Conservation (phyloP, 2,888 invertebrate genomes). For the Galerucella calmariensis region DNA sequence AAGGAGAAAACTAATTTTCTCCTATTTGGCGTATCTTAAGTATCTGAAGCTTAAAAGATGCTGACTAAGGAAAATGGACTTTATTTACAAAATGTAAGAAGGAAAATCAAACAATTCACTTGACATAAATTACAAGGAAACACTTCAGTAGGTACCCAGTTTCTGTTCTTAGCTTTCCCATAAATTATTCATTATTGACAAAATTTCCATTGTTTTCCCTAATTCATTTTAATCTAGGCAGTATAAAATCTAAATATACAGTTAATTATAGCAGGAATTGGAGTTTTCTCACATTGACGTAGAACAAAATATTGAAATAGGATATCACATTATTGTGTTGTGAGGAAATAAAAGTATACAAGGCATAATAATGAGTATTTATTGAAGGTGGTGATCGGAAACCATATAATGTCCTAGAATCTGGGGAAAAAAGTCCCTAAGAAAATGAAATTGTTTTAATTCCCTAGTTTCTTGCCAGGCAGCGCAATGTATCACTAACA, state of each 20-base stretch:
- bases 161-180: conserved; percentile 37
- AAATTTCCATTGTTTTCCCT: conserved; percentile 40
- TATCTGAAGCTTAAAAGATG: conserved; percentile 16
- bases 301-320: background rate
- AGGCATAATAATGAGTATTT: background rate
- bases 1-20: too few relatives aligned
- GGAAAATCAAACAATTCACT: conserved; percentile 34
- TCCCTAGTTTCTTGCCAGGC: too few relatives aligned
- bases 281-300: conserved; percentile 1
- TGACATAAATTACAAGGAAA: conserved; percentile 35
- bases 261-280: conserved; percentile 9
- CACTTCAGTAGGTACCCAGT: conserved; percentile 27
- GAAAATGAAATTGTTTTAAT: too few relatives aligned
- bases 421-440: too few relatives aligned
- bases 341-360: too few relatives aligned
- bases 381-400: too few relatives aligned
- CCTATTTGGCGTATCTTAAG: background rate
- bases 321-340: background rate
- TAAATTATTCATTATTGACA: conserved; percentile 43
- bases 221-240: conserved; percentile 36
- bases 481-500: too few relatives aligned
- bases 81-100: conserved; percentile 28
- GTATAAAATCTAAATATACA: conserved; percentile 5
- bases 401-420: too few relatives aligned
- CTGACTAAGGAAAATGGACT: conserved; percentile 28